phyloP scores from a whole-genome alignment of 2,797 vertebrate species.

The Cossypha dichroa region DNA sequence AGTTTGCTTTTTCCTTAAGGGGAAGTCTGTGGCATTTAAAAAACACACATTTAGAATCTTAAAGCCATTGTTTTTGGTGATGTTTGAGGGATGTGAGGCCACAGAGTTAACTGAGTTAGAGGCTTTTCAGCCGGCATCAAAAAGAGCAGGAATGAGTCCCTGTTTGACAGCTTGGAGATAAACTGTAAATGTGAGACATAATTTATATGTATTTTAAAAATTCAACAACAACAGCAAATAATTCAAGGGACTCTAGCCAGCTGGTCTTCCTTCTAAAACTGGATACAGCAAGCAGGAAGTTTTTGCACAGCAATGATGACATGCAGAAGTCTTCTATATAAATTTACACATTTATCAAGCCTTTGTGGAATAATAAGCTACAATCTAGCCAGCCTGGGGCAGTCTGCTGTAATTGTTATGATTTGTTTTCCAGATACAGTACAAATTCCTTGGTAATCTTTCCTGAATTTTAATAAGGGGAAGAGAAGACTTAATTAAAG shows the following conservation, averaged over 20 bases:
- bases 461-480: slow-evolving; percentile 74
- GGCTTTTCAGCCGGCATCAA: slow-evolving; percentile 32
- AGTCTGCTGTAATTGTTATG: slow-evolving; percentile 70
- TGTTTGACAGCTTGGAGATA: slow-evolving; percentile 12
- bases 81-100: neutral
- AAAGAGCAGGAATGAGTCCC: slow-evolving; percentile 52
- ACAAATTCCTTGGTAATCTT: slow-evolving; percentile 71
- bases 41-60: neutral
- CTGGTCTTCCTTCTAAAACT: slow-evolving; percentile 38
- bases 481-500: slow-evolving; percentile 81
- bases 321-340: slow-evolving; percentile 22
- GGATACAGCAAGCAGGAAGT: neutral
- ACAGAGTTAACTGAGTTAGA: neutral
- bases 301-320: neutral
- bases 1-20: neutral
- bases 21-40: neutral
- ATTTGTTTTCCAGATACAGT: slow-evolving; percentile 73
- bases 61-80: neutral
- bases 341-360: slow-evolving; percentile 48
- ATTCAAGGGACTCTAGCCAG: slow-evolving; percentile 31
- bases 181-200: slow-evolving; percentile 32
- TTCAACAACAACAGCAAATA: slow-evolving; percentile 48
- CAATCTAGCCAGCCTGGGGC: slow-evolving; percentile 44
- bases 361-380: slow-evolving; percentile 59
- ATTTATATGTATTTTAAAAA: slow-evolving; percentile 45